phyloP scores from a whole-genome alignment of 2,797 vertebrate species.

The Odontamblyopus rebecca region DNA sequence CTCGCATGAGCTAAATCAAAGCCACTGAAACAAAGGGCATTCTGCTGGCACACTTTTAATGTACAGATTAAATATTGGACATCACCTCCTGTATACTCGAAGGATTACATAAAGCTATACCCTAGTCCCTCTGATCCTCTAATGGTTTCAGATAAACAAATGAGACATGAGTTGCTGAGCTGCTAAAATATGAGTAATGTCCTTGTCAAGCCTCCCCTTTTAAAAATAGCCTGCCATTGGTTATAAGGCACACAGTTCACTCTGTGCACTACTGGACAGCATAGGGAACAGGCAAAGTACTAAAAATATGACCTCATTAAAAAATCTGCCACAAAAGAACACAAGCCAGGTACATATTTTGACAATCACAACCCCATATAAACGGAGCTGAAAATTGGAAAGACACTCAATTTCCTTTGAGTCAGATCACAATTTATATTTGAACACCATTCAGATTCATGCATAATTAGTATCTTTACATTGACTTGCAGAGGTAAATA shows the following conservation, averaged over 20 bases:
- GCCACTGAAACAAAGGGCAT: background rate
- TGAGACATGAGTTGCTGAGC: conserved; percentile 12
- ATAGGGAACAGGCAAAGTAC: background rate
- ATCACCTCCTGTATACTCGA: no score
- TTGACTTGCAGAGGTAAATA: no score
- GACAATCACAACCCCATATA: no score
- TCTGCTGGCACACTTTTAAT: background rate
- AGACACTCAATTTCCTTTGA: no score
- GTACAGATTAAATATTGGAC: background rate
- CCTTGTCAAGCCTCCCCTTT: conserved; percentile 4
- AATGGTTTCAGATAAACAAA: conserved; percentile 9
- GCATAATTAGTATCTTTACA: no score
- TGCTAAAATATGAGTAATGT: conserved; percentile 15
- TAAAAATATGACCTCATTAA: background rate
- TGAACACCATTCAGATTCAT: no score
- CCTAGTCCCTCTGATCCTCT: conserved; percentile 4
- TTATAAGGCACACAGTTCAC: conserved; percentile 3
- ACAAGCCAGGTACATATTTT: no score
- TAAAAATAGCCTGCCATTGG: conserved; percentile 11
- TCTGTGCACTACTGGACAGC: background rate
- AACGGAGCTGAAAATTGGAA: no score
- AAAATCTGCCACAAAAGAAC: background rate
- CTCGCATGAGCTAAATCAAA: background rate
- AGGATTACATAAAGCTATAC: background rate
- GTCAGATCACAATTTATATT: no score